Evolutionary conservation across 2,113 vertebrate species (phyloP).

Genomic region (Macquaria ambigua): DNA sequence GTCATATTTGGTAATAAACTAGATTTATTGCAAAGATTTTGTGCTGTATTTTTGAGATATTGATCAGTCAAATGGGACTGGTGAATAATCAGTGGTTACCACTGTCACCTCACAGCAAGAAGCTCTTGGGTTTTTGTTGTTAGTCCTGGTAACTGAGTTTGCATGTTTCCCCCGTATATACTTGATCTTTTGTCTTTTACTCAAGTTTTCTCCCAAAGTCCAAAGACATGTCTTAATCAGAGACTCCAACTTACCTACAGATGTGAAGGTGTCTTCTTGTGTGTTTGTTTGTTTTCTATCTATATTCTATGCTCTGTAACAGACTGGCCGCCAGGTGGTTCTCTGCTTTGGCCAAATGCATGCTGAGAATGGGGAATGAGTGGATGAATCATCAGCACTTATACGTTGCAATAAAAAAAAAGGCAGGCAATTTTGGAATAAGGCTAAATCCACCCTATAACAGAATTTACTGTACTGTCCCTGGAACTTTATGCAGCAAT

Average conservation of each 20-base stretch:
- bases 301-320: neutral
- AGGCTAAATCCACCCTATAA: neutral
- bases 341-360: neutral
- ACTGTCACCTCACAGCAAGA: neutral
- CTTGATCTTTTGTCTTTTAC: neutral
- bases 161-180: neutral
- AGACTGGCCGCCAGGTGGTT: neutral
- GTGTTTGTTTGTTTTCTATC: neutral
- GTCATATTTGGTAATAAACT: neutral
- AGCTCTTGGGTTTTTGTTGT: neutral
- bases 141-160: neutral
- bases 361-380: too few species aligned
- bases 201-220: neutral
- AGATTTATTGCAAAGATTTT: neutral
- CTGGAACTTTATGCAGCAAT: neutral
- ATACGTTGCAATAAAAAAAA: neutral
- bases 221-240: neutral
- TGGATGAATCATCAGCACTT: neutral
- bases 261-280: neutral
- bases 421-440: neutral
- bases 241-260: neutral
- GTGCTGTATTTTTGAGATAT: neutral
- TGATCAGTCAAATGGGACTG: too few species aligned
- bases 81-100: too few species aligned
- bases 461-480: neutral